Conservation (phyloP, 2,113 vertebrate genomes). For the Stomatorhinus ivindoensis region DNA sequence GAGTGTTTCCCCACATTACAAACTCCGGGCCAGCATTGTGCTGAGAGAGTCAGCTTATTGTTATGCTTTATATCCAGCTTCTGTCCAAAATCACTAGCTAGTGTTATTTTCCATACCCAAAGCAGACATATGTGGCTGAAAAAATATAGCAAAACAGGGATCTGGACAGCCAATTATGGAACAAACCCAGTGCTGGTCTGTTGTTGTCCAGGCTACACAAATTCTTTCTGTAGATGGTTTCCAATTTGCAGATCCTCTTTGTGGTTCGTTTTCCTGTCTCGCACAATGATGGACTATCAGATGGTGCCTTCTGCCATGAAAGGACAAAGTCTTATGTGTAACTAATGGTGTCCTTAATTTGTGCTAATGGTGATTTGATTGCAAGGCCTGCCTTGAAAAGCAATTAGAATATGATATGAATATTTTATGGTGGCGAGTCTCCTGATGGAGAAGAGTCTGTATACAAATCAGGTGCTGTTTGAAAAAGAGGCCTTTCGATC, state of each 20-base stretch:
- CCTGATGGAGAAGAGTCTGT: not conserved
- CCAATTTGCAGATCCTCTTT: not conserved
- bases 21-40: not conserved
- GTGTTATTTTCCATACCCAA: not conserved
- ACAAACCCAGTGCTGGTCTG: not conserved
- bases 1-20: not conserved
- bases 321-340: not conserved
- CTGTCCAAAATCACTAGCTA: not conserved
- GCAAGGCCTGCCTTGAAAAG: not conserved
- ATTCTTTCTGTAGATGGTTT: not conserved
- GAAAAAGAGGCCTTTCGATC: not conserved
- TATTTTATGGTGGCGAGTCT: conserved; percentile 6
- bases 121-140: not conserved
- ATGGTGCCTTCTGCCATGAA: not conserved
- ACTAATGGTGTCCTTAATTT: conserved; percentile 10
- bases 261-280: not conserved
- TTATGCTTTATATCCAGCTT: not conserved
- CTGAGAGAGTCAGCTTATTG: not conserved
- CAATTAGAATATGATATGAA: conserved; percentile 13
- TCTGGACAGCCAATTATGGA: not conserved
- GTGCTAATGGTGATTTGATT: conserved; percentile 17
- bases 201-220: not conserved
- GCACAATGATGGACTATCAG: not conserved
- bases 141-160: not conserved
- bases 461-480: not conserved